Conservation (phyloP, 2,797 vertebrate species). For the Sebastes jordani region DNA sequence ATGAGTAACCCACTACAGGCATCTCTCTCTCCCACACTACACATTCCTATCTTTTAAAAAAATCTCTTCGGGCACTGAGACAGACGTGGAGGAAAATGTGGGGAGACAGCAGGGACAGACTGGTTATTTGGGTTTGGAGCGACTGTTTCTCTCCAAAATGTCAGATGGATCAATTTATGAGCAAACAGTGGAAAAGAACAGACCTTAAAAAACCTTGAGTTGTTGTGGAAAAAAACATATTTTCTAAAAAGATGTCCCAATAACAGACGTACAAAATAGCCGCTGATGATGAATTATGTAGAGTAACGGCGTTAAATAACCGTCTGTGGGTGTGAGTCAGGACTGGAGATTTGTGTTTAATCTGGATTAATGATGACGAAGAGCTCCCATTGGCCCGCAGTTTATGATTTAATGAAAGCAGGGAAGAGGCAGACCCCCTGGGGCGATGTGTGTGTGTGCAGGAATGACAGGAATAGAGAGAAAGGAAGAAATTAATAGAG, state of each 20-base stretch:
- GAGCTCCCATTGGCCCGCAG: slow-evolving; percentile 49
- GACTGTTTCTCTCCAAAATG: slow-evolving; percentile 11
- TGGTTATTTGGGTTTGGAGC: slow-evolving; percentile 13
- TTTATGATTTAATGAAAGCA: slow-evolving; percentile 75
- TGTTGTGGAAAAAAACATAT: not conserved
- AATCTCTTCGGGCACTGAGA: slow-evolving; percentile 30
- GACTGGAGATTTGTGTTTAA: slow-evolving; percentile 70
- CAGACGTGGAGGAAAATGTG: slow-evolving; percentile 33
- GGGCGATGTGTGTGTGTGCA: slow-evolving; percentile 3
- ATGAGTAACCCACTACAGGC: slow-evolving; percentile 1
- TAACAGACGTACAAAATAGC: not conserved
- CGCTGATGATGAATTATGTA: slow-evolving; percentile 27
- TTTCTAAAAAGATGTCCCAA: not conserved
- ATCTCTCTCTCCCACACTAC: slow-evolving; percentile 7
- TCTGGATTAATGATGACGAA: slow-evolving; percentile 74
- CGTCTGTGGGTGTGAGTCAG: slow-evolving; percentile 51
- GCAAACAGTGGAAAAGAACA: not conserved
- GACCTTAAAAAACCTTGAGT: not conserved
- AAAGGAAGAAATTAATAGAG: slow-evolving; percentile 40
- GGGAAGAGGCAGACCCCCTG: slow-evolving; percentile 52
- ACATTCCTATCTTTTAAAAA: slow-evolving; percentile 12
- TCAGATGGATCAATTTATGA: slow-evolving; percentile 14
- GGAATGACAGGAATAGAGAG: slow-evolving; percentile 25
- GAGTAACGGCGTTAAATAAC: slow-evolving; percentile 63
- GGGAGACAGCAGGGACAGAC: slow-evolving; percentile 23